Conservation (phyloP, 2,113 vertebrate species). For the Hyaena hyaena region DNA sequence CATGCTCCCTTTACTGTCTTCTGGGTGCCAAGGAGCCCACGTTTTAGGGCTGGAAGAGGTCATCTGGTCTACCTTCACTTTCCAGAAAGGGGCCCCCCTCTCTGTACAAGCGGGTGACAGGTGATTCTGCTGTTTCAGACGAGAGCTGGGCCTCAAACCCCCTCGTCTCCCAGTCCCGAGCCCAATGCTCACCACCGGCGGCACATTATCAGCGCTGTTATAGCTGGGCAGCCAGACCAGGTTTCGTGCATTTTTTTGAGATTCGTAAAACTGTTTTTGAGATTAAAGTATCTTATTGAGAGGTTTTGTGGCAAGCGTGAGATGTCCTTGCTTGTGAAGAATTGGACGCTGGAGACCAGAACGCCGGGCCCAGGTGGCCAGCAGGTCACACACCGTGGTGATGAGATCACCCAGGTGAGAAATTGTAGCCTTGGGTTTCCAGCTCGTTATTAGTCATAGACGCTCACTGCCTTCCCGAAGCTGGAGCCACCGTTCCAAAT, state of each 20-base stretch:
- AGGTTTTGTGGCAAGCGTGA: neutral
- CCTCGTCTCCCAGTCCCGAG: neutral
- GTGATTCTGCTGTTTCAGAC: neutral
- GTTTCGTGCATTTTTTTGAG: neutral
- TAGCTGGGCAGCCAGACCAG: neutral
- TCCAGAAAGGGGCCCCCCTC: neutral
- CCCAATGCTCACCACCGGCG: neutral
- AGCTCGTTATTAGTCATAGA: neutral
- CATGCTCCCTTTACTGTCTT: neutral
- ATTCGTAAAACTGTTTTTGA: neutral
- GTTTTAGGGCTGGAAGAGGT: neutral
- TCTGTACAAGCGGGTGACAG: neutral
- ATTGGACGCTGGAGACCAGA: neutral
- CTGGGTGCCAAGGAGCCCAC: neutral
- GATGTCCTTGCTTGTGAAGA: constrained; percentile 29
- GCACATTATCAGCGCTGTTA: neutral
- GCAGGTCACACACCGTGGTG: rapidly evolving
- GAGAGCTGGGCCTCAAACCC: neutral
- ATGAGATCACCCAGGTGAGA: neutral
- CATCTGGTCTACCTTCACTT: too few relatives aligned
- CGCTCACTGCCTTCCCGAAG: neutral
- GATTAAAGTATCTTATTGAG: neutral
- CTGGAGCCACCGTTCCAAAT: neutral
- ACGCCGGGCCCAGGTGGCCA: neutral
- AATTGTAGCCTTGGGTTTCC: neutral